Evolutionary conservation across 1,140 invertebrate species (phyloP).

Genomic region (Homalodisca vitripennis): DNA sequence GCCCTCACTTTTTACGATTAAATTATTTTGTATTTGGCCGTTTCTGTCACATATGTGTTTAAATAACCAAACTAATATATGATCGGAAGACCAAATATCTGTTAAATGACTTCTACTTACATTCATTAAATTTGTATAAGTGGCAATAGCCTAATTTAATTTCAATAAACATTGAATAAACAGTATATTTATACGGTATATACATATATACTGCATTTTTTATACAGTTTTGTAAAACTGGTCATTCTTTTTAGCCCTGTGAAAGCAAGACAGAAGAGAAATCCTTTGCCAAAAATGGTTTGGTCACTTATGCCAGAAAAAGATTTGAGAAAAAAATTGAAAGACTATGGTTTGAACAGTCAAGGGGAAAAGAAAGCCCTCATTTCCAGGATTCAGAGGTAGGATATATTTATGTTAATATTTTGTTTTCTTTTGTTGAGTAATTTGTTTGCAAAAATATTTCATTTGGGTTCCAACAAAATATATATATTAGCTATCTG

Average conservation of each 20-base stretch:
- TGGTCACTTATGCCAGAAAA: slow-evolving; percentile 56
- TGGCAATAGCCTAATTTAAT: neutral
- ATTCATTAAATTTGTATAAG: neutral
- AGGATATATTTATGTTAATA: slow-evolving; percentile 14
- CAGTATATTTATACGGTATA: no score
- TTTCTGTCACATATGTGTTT: no score
- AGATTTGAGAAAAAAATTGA: slow-evolving; percentile 52
- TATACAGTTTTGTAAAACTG: neutral
- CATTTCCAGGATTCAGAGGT: slow-evolving; percentile 49
- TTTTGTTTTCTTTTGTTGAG: no score
- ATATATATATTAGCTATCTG: no score
- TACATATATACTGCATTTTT: no score
- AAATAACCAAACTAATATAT: no score
- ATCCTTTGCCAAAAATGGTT: slow-evolving; percentile 54
- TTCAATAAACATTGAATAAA: neutral
- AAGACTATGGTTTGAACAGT: slow-evolving; percentile 51
- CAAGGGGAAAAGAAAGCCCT: slow-evolving; percentile 53
- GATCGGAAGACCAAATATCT: no score
- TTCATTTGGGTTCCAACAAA: no score
- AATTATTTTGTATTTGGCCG: no score
- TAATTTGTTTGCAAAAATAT: no score
- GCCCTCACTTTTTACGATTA: no score
- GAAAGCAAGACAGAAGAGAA: slow-evolving; percentile 28
- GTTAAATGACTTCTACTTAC: neutral
- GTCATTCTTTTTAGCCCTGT: slow-evolving; percentile 39